Evolutionary conservation across 2,797 vertebrate species (phyloP).

Genomic region (Anabacerthia variegaticeps): DNA sequence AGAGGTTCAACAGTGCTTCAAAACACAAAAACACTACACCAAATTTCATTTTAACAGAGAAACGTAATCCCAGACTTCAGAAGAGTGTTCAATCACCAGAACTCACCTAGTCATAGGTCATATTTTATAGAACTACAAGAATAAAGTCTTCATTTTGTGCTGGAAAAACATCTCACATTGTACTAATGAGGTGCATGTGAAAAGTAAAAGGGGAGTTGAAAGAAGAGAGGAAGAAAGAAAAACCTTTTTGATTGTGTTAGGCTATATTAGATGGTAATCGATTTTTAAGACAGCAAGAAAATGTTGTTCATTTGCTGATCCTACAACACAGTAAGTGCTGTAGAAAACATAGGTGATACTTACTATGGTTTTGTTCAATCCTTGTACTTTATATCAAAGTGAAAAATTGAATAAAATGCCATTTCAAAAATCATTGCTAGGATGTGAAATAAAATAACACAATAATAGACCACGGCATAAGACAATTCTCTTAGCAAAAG

Average conservation of each 20-base stretch:
- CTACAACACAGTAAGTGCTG: background rate
- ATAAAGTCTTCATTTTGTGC: background rate
- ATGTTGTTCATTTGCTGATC: background rate
- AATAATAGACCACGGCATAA: background rate
- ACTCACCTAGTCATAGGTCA: background rate
- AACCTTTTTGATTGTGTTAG: background rate
- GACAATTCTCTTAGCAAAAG: background rate
- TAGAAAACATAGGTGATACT: background rate
- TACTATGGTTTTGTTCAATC: background rate
- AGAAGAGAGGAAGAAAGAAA: background rate
- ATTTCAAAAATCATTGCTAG: slow-evolving; percentile 3
- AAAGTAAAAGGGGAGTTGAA: background rate
- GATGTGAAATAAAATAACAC: background rate
- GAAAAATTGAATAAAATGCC: slow-evolving; percentile 11
- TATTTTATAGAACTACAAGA: background rate
- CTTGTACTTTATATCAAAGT: background rate
- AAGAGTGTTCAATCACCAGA: background rate
- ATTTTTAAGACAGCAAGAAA: background rate
- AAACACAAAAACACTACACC: background rate
- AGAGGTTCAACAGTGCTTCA: background rate
- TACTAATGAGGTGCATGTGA: background rate
- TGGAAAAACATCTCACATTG: background rate
- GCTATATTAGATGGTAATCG: background rate
- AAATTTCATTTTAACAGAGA: background rate
- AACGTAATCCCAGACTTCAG: background rate